A percentile compares a stretch with the other conserved stretches of the same genome.
These are phyloP conservation scores for Hydrocynus forskahlii DNA, from an alignment of 2,797 vertebrate genomes.

Conservation along the genomic window DNA sequence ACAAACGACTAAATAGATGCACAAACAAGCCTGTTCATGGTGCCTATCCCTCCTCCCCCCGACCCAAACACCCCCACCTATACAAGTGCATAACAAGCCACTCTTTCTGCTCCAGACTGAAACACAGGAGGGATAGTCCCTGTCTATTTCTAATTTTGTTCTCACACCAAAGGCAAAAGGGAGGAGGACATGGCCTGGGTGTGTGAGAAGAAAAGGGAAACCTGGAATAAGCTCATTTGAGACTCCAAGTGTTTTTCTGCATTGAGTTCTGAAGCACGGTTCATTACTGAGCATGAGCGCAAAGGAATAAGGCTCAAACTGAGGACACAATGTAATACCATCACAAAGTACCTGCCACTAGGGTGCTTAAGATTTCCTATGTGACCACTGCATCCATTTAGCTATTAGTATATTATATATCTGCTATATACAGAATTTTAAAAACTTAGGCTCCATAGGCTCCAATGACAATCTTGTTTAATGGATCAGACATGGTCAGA, in stretches of 20 bases:
- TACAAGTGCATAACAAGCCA: slow-evolving; percentile 57
- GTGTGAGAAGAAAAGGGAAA: slow-evolving; percentile 47
- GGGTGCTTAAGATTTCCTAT: not conserved
- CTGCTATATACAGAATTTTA: too few species aligned
- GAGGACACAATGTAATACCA: not conserved
- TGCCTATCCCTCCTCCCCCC: slow-evolving; percentile 7
- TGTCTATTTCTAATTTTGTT: slow-evolving; percentile 59
- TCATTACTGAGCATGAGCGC: not conserved
- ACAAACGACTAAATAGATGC: slow-evolving; percentile 61
- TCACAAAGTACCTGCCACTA: not conserved
- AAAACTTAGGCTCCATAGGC: too few species aligned
- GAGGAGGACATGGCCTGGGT: slow-evolving; percentile 23
- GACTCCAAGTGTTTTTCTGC: not conserved
- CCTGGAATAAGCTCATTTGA: slow-evolving; percentile 9
- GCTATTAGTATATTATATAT: too few species aligned
- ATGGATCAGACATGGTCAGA: too few species aligned
- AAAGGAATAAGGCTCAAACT: not conserved
- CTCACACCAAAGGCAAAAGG: slow-evolving; percentile 51
- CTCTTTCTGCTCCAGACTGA: slow-evolving; percentile 53
- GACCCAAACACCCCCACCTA: slow-evolving; percentile 22
- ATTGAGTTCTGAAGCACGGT: not conserved
- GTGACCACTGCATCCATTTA: too few species aligned
- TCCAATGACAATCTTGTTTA: too few species aligned
- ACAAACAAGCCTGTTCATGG: slow-evolving; percentile 64
- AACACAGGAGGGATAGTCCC: slow-evolving; percentile 50